phyloP scores from a whole-genome alignment of 2,797 vertebrate genomes.

The Erpetoichthys calabaricus region DNA sequence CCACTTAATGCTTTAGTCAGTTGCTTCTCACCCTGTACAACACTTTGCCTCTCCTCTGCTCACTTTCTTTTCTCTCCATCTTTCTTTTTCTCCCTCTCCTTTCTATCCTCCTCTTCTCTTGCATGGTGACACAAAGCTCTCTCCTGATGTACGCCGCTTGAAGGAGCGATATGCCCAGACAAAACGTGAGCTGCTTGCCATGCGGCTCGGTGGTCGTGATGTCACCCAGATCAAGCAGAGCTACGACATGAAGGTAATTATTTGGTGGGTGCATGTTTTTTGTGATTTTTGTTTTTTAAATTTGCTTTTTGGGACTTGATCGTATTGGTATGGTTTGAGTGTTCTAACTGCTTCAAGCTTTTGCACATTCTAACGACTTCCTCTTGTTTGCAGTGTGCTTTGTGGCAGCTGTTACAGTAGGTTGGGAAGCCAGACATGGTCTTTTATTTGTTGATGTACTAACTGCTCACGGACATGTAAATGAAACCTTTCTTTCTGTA shows the following conservation, averaged over 20 bases:
- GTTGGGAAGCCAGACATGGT: no score
- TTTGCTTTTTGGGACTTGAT: background rate
- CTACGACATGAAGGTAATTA: conserved; percentile 72
- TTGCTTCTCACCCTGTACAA: conserved; percentile 3
- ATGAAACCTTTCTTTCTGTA: no score
- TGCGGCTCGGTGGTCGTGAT: conserved; percentile 71
- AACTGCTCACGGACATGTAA: no score
- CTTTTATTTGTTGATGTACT: no score
- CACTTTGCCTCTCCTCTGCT: conserved; percentile 8
- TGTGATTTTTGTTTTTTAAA: background rate
- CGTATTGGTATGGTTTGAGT: background rate
- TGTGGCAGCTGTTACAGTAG: no score
- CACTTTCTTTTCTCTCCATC: conserved; percentile 31
- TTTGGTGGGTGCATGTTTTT: background rate
- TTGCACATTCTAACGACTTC: no score
- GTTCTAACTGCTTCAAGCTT: background rate
- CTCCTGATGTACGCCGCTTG: conserved; percentile 70
- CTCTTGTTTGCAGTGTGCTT: no score
- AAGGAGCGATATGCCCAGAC: conserved; percentile 77
- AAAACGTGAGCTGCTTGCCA: conserved; percentile 73
- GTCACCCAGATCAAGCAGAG: conserved; percentile 69
- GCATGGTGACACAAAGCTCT: conserved; percentile 58
- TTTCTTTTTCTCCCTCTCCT: conserved; percentile 34
- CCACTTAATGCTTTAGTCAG: conserved; percentile 12
- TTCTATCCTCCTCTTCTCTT: conserved; percentile 55